A percentile compares a stretch with the other conserved stretches of the same genome.
These are phyloP conservation scores for Drosophila pectinifera DNA, from an alignment of 1,140 invertebrate genomes.

Conservation along the genomic window DNA sequence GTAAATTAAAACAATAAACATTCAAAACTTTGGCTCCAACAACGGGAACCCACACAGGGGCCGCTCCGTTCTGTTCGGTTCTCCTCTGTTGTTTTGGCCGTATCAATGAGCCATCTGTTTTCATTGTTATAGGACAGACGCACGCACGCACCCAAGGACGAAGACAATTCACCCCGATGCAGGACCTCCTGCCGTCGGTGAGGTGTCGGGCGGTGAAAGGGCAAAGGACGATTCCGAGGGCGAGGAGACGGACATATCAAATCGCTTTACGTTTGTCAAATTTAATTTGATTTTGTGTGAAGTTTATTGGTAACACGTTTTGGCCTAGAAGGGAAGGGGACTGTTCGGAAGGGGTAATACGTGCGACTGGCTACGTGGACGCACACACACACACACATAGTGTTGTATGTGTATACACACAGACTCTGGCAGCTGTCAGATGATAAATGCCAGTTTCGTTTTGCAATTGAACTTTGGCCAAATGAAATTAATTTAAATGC, in stretches of 20 bases:
- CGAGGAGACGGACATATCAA: slow-evolving; percentile 69
- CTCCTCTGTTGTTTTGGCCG: slow-evolving; percentile 25
- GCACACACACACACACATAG: neutral
- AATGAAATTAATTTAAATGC: slow-evolving; percentile 65
- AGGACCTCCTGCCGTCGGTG: neutral
- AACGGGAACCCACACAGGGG: slow-evolving; percentile 11
- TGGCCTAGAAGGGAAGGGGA: slow-evolving; percentile 25
- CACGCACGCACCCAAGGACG: slow-evolving; percentile 57
- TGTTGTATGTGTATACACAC: neutral
- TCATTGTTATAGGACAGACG: slow-evolving; percentile 73
- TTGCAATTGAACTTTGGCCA: slow-evolving; percentile 47
- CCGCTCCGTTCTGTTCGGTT: neutral
- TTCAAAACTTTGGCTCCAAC: slow-evolving; percentile 51
- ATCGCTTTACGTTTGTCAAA: slow-evolving; percentile 82
- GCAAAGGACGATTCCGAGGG: neutral
- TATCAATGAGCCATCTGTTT: slow-evolving; percentile 77
- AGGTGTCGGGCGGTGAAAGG: slow-evolving; percentile 26
- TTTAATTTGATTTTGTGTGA: slow-evolving; percentile 84
- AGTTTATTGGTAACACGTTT: slow-evolving; percentile 83
- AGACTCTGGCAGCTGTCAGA: slow-evolving; percentile 13
- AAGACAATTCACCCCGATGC: slow-evolving; percentile 33
- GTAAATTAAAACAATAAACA: slow-evolving; percentile 83
- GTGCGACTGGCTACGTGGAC: slow-evolving; percentile 55
- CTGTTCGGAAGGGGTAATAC: too few relatives aligned
- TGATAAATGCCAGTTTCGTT: slow-evolving; percentile 54